Percentiles rank a stretch among this genome's conserved stretches.
phyloP scores from a whole-genome alignment of 2,888 invertebrate genomes.

The Drosophila histrio region DNA sequence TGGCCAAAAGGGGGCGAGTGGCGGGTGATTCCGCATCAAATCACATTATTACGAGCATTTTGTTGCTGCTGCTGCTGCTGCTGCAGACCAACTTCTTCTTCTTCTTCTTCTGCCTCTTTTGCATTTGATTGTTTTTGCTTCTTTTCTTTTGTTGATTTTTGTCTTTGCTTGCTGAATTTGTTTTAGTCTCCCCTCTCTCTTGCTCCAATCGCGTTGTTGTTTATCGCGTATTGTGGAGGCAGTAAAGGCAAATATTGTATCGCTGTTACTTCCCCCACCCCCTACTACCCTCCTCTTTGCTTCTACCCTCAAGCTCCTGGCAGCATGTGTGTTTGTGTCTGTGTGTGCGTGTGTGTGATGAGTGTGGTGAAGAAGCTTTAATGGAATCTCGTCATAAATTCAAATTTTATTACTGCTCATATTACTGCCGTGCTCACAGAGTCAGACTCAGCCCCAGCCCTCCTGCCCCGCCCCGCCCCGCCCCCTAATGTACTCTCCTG shows the following conservation, averaged over 20 bases:
- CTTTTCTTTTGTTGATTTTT: slow-evolving; percentile 43
- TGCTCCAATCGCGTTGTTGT: no score
- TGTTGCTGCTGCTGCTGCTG: slow-evolving; percentile 31
- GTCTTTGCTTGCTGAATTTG: slow-evolving; percentile 56
- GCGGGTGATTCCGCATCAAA: slow-evolving; percentile 58
- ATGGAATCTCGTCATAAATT: slow-evolving; percentile 84
- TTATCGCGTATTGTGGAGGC: slow-evolving; percentile 58
- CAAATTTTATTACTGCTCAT: slow-evolving; percentile 81
- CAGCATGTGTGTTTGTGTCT: not conserved
- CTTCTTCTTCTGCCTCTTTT: slow-evolving; percentile 25
- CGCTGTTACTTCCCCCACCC: slow-evolving; percentile 8
- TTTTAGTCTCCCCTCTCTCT: slow-evolving; percentile 33
- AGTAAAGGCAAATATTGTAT: slow-evolving; percentile 70
- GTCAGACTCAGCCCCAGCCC: slow-evolving; percentile 23
- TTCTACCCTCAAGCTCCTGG: slow-evolving; percentile 9
- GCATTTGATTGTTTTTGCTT: slow-evolving; percentile 61
- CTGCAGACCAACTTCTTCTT: slow-evolving; percentile 32
- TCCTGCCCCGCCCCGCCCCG: fast-evolving
- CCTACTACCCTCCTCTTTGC: not conserved
- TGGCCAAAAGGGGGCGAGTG: not conserved
- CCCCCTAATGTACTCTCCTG: not conserved
- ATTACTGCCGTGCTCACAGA: slow-evolving; percentile 68
- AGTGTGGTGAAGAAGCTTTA: slow-evolving; percentile 81
- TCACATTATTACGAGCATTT: slow-evolving; percentile 72
- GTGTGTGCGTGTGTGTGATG: slow-evolving; percentile 27